Evolutionary conservation across 2,888 invertebrate genomes (phyloP).

Genomic region (Julus scandinavius): DNA sequence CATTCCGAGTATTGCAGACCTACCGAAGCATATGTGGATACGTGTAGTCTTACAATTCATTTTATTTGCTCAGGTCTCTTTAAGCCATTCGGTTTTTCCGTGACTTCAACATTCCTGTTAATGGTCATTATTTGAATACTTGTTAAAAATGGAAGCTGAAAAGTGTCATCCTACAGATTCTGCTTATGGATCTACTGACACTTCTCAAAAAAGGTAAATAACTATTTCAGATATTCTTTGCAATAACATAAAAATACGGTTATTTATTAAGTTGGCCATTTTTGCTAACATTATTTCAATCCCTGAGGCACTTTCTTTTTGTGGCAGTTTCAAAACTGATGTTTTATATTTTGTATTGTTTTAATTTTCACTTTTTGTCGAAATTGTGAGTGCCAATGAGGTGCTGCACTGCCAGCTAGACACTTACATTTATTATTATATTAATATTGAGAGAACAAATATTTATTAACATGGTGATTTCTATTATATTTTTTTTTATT

Average conservation of each 20-base stretch:
- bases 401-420: too few relatives aligned
- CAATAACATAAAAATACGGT: not conserved
- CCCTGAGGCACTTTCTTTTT: too few relatives aligned
- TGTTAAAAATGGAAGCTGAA: constrained; percentile 11
- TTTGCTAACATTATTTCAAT: too few relatives aligned
- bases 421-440: too few relatives aligned
- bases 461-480: too few relatives aligned
- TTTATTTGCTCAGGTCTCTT: not conserved
- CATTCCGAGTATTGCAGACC: not conserved
- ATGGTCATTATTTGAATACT: not conserved
- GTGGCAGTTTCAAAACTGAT: too few relatives aligned
- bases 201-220: constrained; percentile 52
- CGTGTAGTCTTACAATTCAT: not conserved
- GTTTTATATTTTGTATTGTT: too few relatives aligned
- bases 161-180: constrained; percentile 49
- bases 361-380: too few relatives aligned
- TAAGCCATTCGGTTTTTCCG: not conserved
- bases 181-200: constrained; percentile 52
- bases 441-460: too few relatives aligned
- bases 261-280: not conserved
- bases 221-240: not conserved
- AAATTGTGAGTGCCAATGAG: too few relatives aligned
- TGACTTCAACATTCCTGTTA: not conserved
- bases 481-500: too few relatives aligned
- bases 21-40: not conserved